These are phyloP conservation scores for Phyllotis vaccarum DNA, from an alignment of 2,797 vertebrate genomes.

Conservation along the genomic window DNA sequence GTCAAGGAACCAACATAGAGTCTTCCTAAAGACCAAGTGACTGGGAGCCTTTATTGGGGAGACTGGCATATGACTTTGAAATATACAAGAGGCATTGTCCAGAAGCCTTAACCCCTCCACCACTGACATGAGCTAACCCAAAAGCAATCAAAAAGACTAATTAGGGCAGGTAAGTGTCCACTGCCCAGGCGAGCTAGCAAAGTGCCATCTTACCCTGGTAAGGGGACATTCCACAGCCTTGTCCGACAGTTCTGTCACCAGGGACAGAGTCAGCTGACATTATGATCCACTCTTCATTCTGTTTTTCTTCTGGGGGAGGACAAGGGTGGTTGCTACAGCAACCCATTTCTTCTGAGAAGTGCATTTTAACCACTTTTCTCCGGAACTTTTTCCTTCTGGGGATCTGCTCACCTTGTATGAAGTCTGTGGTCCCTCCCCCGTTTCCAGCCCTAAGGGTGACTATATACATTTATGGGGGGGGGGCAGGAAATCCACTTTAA, in stretches of 20 bases:
- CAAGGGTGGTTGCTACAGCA: conserved; percentile 76
- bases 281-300: neutral
- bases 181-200: neutral
- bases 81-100: neutral
- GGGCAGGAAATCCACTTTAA: neutral
- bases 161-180: neutral
- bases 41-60: neutral
- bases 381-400: conserved; percentile 1
- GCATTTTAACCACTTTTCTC: conserved; percentile 70
- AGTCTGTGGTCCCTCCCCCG: neutral
- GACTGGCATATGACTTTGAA: neutral
- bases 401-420: neutral
- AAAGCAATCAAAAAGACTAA: neutral
- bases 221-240: fast-evolving
- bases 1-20: neutral
- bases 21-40: neutral
- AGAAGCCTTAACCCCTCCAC: neutral
- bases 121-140: neutral
- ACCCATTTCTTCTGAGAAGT: conserved; percentile 76
- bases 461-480: neutral
- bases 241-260: neutral
- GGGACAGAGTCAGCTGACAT: neutral
- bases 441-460: conserved; percentile 14
- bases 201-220: neutral
- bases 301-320: conserved; percentile 70